Evolutionary conservation across 2,888 invertebrate species (phyloP).

Genomic region (Cylloceria caligata): DNA sequence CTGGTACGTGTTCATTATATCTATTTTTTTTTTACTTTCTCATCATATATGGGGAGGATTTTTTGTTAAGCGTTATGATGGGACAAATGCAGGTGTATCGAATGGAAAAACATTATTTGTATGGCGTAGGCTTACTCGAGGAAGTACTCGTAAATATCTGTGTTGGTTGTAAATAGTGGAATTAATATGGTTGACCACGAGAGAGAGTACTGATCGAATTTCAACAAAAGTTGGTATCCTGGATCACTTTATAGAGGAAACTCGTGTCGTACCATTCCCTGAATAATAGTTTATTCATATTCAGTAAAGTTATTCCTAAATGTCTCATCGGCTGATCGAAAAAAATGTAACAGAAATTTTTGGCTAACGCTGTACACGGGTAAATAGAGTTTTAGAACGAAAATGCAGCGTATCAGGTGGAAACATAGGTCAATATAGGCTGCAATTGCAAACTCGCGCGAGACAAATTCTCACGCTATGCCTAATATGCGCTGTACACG

Average conservation of each 20-base stretch:
- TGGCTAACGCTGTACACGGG: background rate
- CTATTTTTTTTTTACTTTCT: conserved; percentile 15
- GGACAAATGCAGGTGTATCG: too few relatives aligned
- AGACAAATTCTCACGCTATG: conserved; percentile 76
- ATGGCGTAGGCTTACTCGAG: too few relatives aligned
- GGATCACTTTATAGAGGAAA: too few relatives aligned
- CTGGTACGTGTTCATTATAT: conserved; percentile 3
- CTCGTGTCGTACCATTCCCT: background rate
- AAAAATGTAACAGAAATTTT: background rate
- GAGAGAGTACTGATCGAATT: too few relatives aligned
- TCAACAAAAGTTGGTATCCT: too few relatives aligned
- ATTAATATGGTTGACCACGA: too few relatives aligned
- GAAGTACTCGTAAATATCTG: too few relatives aligned
- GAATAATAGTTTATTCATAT: background rate
- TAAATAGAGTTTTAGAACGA: background rate
- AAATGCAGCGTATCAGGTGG: conserved; percentile 29
- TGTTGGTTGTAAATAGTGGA: too few relatives aligned
- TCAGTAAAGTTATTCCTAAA: background rate
- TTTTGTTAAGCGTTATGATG: background rate
- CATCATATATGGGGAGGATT: background rate
- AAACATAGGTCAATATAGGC: conserved; percentile 24
- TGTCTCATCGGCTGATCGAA: background rate
- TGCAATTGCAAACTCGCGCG: conserved; percentile 66
- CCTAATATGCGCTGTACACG: conserved; percentile 27
- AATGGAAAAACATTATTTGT: too few relatives aligned